Conservation (phyloP, 2,113 vertebrate genomes). For the Mus spicilegus region DNA sequence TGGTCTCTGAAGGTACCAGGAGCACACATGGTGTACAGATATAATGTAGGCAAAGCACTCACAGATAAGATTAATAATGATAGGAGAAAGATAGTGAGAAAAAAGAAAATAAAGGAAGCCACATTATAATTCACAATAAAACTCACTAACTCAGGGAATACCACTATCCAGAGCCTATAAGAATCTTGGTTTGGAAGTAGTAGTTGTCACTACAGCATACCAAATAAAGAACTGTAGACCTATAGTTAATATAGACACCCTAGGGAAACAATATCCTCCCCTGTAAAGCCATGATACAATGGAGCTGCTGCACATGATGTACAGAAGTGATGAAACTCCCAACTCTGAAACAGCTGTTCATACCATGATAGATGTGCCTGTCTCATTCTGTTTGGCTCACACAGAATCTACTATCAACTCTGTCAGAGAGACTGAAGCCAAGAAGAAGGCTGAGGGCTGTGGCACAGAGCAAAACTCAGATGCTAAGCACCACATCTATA, state of each 20-base stretch:
- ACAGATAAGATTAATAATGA: constrained; percentile 13
- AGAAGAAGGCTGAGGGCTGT: neutral
- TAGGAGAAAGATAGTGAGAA: neutral
- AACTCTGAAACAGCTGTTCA: neutral
- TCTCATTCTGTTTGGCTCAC: neutral
- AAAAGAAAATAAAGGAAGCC: neutral
- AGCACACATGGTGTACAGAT: neutral
- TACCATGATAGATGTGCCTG: neutral
- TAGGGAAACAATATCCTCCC: neutral
- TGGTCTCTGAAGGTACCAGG: neutral
- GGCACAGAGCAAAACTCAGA: neutral
- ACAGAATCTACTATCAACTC: neutral
- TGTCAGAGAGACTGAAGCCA: neutral
- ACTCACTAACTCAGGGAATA: constrained; percentile 10
- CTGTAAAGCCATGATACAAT: neutral
- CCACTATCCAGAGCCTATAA: neutral
- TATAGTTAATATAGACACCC: neutral
- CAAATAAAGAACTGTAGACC: neutral
- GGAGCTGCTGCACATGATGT: neutral
- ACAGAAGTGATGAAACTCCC: neutral
- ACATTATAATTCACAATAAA: neutral
- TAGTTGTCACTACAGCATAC: neutral
- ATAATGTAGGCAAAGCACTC: neutral
- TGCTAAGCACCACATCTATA: neutral
- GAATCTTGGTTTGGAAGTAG: constrained; percentile 32